Percentiles rank a stretch among this genome's conserved stretches.
These are phyloP conservation scores for Hypothenemus hampei DNA, from an alignment of 1,140 invertebrate genomes.

Conservation along the genomic window DNA sequence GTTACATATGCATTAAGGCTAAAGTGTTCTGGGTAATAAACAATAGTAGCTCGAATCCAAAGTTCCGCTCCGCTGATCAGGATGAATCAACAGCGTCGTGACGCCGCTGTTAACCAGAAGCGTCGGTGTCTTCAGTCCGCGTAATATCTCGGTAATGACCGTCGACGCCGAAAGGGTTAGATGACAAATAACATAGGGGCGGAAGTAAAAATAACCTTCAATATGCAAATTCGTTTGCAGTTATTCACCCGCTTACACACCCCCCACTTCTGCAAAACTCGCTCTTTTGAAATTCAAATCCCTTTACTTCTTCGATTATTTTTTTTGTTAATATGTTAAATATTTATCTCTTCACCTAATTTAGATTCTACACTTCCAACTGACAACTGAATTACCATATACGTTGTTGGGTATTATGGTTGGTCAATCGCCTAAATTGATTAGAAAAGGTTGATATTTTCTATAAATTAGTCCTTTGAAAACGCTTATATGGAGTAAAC, in stretches of 20 bases:
- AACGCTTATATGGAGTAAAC: too few relatives aligned
- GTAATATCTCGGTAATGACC: constrained; percentile 40
- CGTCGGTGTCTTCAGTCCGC: constrained; percentile 24
- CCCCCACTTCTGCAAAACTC: constrained; percentile 25
- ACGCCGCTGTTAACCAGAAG: constrained; percentile 24
- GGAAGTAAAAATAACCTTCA: constrained; percentile 43
- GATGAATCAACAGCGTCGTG: constrained; percentile 25
- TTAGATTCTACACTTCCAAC: too few relatives aligned
- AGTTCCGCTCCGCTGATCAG: constrained; percentile 18
- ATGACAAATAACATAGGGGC: constrained; percentile 44
- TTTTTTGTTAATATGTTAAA: too few relatives aligned
- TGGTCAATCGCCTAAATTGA: too few relatives aligned
- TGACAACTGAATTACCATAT: too few relatives aligned
- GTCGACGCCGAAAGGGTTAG: constrained; percentile 39
- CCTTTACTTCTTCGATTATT: too few relatives aligned
- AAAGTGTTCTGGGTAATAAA: constrained; percentile 18
- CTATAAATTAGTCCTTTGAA: too few relatives aligned
- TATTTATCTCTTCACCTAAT: too few relatives aligned
- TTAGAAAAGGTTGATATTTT: too few relatives aligned
- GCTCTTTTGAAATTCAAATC: constrained; percentile 22
- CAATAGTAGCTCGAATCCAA: constrained; percentile 15
- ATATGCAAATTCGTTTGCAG: constrained; percentile 41
- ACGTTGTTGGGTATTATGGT: too few relatives aligned
- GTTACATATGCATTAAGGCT: constrained; percentile 15
- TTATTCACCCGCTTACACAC: constrained; percentile 44